phyloP scores from a whole-genome alignment of 2,888 invertebrate species.

The Pogonocherus hispidulus region DNA sequence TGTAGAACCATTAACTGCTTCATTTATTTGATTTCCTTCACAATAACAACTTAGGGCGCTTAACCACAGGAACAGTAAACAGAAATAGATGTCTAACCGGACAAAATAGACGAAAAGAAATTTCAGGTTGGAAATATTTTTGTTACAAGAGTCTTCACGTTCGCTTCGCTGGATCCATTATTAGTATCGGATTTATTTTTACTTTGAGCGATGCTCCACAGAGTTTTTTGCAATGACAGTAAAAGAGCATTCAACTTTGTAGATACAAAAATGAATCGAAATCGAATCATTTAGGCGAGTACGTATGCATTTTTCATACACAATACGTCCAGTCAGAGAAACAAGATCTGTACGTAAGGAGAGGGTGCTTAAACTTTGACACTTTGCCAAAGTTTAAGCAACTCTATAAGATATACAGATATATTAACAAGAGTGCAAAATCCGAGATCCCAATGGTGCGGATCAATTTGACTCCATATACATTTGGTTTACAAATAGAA shows the following conservation, averaged over 20 bases:
- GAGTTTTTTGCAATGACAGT: not conserved
- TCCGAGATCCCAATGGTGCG: no score
- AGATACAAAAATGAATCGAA: not conserved
- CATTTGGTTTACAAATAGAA: no score
- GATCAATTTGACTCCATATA: no score
- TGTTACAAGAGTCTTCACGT: not conserved
- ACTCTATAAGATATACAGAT: no score
- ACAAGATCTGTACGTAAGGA: no score
- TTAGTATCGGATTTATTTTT: conserved; percentile 2
- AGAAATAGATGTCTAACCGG: not conserved
- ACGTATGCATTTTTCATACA: no score
- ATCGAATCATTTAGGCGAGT: no score
- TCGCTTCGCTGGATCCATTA: not conserved
- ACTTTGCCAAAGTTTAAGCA: no score
- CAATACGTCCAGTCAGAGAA: no score
- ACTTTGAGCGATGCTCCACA: not conserved
- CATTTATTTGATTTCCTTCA: not conserved
- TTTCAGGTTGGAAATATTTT: not conserved
- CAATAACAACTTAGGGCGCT: not conserved
- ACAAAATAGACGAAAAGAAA: conserved; percentile 2
- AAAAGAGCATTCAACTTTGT: not conserved
- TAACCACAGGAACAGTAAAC: not conserved
- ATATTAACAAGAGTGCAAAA: no score
- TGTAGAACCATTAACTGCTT: no score
- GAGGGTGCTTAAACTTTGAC: no score